phyloP scores from a whole-genome alignment of 2,888 invertebrate genomes.

The Campopleginae sp. region DNA sequence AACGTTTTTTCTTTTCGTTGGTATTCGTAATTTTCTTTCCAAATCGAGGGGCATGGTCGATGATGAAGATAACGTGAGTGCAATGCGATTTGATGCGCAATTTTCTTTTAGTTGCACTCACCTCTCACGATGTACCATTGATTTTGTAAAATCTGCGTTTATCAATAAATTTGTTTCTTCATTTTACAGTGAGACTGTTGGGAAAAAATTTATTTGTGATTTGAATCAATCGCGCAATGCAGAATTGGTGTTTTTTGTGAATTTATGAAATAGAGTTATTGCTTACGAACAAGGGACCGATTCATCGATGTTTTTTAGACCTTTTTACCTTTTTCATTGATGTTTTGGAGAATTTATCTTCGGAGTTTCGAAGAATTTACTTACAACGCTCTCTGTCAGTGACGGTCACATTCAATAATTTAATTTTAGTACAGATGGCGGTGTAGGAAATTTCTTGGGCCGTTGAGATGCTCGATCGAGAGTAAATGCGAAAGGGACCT shows the following conservation, averaged over 20 bases:
- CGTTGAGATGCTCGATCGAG: slow-evolving; percentile 43
- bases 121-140: slow-evolving; percentile 53
- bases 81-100: slow-evolving; percentile 61
- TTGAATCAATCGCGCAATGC: background rate
- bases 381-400: background rate
- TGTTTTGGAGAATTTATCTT: background rate
- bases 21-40: slow-evolving; percentile 20
- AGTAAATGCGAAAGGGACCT: slow-evolving; percentile 39
- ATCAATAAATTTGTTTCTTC: slow-evolving; percentile 54
- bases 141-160: slow-evolving; percentile 54
- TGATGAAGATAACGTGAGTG: slow-evolving; percentile 37
- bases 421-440: background rate
- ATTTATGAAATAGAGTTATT: too few relatives aligned
- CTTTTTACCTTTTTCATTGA: too few relatives aligned
- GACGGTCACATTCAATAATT: background rate
- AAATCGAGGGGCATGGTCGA: slow-evolving; percentile 31
- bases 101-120: slow-evolving; percentile 15
- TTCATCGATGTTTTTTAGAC: too few relatives aligned
- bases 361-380: background rate
- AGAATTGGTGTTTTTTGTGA: background rate
- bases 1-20: slow-evolving; percentile 27
- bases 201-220: background rate
- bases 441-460: background rate
- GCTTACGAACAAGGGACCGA: too few relatives aligned
- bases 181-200: background rate